Evolutionary conservation across 2,888 invertebrate species (phyloP), one percentile per base, ranked within the genome.

Genomic region (Synanthedon myopaeformis): DNA sequence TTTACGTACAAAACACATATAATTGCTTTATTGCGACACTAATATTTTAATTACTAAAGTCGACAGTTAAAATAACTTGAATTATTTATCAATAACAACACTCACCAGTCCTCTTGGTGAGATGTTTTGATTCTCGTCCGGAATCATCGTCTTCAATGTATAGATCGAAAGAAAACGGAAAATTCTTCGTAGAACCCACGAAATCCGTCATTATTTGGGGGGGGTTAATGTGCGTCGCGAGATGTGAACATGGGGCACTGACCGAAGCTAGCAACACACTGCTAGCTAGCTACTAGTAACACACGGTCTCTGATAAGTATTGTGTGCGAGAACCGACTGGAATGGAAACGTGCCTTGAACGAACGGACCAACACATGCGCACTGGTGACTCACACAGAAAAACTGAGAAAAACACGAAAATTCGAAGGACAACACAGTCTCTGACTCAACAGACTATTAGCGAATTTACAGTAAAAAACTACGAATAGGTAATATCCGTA

Each of bases 161-260:
- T 13, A 79, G 69, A 61, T 88, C 88, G 67, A 88, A 88, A 53
- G 88, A 86, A 62, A 88, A 88, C 2, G 88, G 88, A 61, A 88
- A 88, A 61, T 59, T 85, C 65, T 82, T 87, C 48, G 88, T 88
- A 54, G 88, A 86, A 45, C 88, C 88, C 51, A 88, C 88, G 63
- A 79, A 86, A 56, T 80, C 78, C 61, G 76, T 70, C 56, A 86
- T 79, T 87, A 87, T 87, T 60, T 60, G 65, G 54, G 54, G 61
- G 61, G 65, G 53, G 54, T 61, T 57, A 60, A 56, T 42, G 52
- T 35, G 35, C 45, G 45, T 45, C 45, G 45, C 35, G 35, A 35
- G 35, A 10, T 45, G 14, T 11, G 8, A 13, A 45, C 45, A 45
- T 45, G 45, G 45, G 14, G 45, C 12, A 6, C 13, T 45, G 45